These are phyloP conservation scores for Poeciliopsis paucimaculata DNA, from an alignment of 2,797 vertebrate species.

Conservation along the genomic window DNA sequence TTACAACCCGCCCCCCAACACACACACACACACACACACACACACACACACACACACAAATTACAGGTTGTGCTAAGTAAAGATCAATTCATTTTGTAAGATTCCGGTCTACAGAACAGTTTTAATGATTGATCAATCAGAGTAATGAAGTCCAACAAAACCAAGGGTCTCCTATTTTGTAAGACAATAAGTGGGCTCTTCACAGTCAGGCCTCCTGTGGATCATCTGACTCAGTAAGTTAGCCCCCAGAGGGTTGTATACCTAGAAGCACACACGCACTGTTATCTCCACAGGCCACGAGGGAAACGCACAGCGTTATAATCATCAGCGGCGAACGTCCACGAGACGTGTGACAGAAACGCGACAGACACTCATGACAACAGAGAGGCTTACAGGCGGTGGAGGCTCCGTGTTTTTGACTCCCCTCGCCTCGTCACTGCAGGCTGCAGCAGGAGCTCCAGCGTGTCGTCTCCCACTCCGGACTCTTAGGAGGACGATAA, in stretches of 20 bases:
- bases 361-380: not conserved
- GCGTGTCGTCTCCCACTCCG: constrained; percentile 23
- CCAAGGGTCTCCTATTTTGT: not conserved
- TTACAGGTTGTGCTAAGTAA: not conserved
- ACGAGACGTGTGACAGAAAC: not conserved
- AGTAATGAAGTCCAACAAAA: not conserved
- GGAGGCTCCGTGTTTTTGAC: constrained; percentile 10
- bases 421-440: constrained; percentile 7
- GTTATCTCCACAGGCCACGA: constrained; percentile 11
- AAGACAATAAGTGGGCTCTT: constrained; percentile 1
- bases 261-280: not conserved
- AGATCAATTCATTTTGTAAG: not conserved
- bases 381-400: constrained; percentile 47
- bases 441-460: constrained; percentile 12
- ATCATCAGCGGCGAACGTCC: not conserved
- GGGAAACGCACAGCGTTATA: not conserved
- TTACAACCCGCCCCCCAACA: too few relatives aligned
- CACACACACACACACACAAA: not conserved
- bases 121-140: not conserved
- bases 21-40: not conserved
- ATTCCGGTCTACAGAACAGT: not conserved
- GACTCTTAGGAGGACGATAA: constrained; percentile 24
- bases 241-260: not conserved
- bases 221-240: not conserved
- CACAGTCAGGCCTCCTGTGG: constrained; percentile 1